phyloP scores from a whole-genome alignment of 2,797 vertebrate species.

The Orientallactaga sibirica region DNA sequence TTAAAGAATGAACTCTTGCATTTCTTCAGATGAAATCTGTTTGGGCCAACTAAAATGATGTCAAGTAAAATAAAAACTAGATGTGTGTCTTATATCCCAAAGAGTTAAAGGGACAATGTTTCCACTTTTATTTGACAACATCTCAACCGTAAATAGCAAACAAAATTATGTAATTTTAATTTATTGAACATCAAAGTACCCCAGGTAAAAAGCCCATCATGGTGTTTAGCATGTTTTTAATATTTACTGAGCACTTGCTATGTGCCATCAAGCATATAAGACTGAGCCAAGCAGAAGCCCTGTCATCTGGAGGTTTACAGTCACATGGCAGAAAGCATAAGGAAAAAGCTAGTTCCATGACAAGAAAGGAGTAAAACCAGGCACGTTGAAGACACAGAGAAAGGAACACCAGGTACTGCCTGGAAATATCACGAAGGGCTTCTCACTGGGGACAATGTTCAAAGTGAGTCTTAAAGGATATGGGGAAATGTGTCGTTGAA shows the following conservation, averaged over 20 bases:
- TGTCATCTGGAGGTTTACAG: neutral
- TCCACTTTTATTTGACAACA: conserved; percentile 12
- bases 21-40: conserved; percentile 49
- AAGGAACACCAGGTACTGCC: neutral
- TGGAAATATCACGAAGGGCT: neutral
- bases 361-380: neutral
- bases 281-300: neutral
- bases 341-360: neutral
- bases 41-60: conserved; percentile 30
- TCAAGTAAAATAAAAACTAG: conserved; percentile 44
- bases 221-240: conserved; percentile 18
- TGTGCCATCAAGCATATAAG: neutral
- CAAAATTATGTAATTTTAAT: conserved; percentile 54
- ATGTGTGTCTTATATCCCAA: neutral
- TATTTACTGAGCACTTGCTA: conserved; percentile 30
- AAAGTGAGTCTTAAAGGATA: neutral
- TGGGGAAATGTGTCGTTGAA: neutral
- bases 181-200: conserved; percentile 21
- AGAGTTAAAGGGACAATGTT: neutral
- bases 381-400: neutral
- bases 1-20: neutral
- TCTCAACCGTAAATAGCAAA: neutral
- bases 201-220: conserved; percentile 22
- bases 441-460: neutral
- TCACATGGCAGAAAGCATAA: neutral